A percentile compares a stretch with the other conserved stretches of the same genome.
phyloP scores from a whole-genome alignment of 2,888 invertebrate species.

The Caenorhabditis sp. region DNA sequence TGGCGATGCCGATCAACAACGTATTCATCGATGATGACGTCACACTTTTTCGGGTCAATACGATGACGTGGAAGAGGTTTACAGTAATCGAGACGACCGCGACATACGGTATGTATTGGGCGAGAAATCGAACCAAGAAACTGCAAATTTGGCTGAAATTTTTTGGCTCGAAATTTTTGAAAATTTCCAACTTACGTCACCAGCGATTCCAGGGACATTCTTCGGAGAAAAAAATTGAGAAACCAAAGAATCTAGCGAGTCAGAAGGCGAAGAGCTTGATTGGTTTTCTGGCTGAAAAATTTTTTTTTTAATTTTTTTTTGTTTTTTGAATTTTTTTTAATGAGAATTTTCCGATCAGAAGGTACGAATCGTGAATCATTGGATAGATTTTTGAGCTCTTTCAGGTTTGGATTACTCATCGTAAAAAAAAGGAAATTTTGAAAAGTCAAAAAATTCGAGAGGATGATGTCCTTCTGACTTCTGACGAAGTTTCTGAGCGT shows the following conservation, averaged over 20 bases:
- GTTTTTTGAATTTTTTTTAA: too few relatives aligned
- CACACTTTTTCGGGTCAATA: constrained; percentile 14
- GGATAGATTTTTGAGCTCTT: too few relatives aligned
- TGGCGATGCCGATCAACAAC: constrained; percentile 41
- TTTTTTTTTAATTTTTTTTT: neutral
- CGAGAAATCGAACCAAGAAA: neutral
- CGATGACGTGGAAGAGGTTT: constrained; percentile 23
- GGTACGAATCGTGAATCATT: too few relatives aligned
- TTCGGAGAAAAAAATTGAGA: neutral
- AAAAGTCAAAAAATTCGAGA: too few relatives aligned
- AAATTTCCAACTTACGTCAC: neutral
- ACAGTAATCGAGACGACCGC: constrained; percentile 25
- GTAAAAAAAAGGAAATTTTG: too few relatives aligned
- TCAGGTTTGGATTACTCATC: too few relatives aligned
- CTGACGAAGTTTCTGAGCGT: too few relatives aligned
- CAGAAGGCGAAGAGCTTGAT: neutral
- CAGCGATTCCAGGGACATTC: constrained; percentile 5
- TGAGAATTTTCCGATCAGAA: too few relatives aligned
- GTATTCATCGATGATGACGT: constrained; percentile 51
- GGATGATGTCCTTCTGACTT: too few relatives aligned
- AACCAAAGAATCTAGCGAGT: neutral
- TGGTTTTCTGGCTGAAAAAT: neutral
- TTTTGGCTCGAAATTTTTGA: neutral
- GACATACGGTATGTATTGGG: constrained; percentile 14
- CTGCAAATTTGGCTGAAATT: constrained; percentile 49